Conservation (phyloP, 2,888 invertebrate species). For the Troglohyphantes excavatus region DNA sequence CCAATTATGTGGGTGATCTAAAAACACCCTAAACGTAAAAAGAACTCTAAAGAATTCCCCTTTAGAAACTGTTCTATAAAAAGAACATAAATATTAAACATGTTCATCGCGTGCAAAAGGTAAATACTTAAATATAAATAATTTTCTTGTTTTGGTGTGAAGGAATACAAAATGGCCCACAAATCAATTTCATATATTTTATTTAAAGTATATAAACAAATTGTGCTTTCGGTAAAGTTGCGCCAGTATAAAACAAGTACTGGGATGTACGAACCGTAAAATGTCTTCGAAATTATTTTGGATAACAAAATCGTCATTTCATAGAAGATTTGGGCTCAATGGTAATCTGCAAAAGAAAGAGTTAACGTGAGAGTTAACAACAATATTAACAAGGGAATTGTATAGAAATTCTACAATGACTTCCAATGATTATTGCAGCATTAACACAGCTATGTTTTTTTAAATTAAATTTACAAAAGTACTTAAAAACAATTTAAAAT, state of each 20-base stretch:
- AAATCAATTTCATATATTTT: slow-evolving; percentile 13
- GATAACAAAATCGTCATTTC: slow-evolving; percentile 8
- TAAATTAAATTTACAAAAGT: not conserved
- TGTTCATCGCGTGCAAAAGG: too few species aligned
- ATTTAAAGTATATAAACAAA: slow-evolving; percentile 43
- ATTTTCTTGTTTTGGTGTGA: not conserved
- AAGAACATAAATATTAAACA: too few species aligned
- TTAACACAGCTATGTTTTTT: not conserved
- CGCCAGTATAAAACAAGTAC: slow-evolving; percentile 33
- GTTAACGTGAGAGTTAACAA: not conserved
- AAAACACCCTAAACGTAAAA: too few species aligned
- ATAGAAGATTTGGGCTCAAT: slow-evolving; percentile 13
- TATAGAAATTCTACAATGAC: too few species aligned
- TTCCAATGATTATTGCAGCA: not conserved
- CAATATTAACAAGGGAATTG: not conserved
- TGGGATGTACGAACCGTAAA: slow-evolving; percentile 40
- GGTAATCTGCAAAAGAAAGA: slow-evolving; percentile 42
- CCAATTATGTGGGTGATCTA: too few species aligned
- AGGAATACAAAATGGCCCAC: not conserved
- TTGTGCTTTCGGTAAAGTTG: slow-evolving; percentile 37
- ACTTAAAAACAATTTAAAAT: too few species aligned
- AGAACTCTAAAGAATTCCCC: too few species aligned
- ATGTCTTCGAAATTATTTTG: slow-evolving; percentile 22
- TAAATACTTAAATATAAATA: not conserved
- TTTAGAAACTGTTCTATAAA: too few species aligned